Base-by-base conservation (phyloP, 1,140 invertebrate species). In the Fopius arisanus region DNA sequence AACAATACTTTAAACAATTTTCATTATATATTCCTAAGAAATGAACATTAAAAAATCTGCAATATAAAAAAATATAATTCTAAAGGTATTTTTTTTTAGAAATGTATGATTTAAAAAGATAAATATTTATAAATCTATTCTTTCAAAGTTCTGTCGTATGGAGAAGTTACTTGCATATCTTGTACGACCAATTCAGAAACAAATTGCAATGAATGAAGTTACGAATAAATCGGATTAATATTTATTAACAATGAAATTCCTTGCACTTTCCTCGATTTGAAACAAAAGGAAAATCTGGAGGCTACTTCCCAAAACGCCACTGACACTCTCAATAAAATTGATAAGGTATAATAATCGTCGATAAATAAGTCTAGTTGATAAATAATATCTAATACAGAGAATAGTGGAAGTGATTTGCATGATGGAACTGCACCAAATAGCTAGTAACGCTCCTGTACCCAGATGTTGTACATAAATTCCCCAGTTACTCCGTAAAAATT, bases 361-460 rank as follows among this genome's bases (percentile, higher is more conserved):
- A 54, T 23, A 7, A 54, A 21, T 14, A 23, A 54, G 9, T 19
- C 19, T n/a, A n/a, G n/a, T n/a, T n/a, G n/a, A 48, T 7, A 26
- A 66, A 16, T 66, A n/a, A 37, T 59, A 37, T 7, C 12, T 16
- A 23, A 62, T 59, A 10, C 10, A 12, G 16, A 21, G 12, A 59
- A 23, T 65, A 54, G 26, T 54, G 26, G 21, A 41, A 14, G 23
- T 66, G 14, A 71, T 63, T 26, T 43, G 70, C 70, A 72, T 72
- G 70, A 28, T 29, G n/a, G 14, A 21, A 72, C 31, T 48, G 62
- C 70, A 72, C 70, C 19, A 29, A 66, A 3, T 62, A 71, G 31
- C 41, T 72, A 72, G 63, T 51, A 72, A 72, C 62, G 63, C 62
- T 40, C 23, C 14, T 65, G 62, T 31, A 28, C 21, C 3, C 16